phyloP scores from a whole-genome alignment of 1,140 invertebrate species.

The honey bee (Apis mellifera) region Amel_HAv3.1 CM009941.2:8015501-8016000 shows the following conservation, averaged over 20 bases:
- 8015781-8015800: neutral
- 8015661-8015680: neutral
- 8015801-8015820: neutral
- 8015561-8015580: conserved; percentile 25
- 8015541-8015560: no score
- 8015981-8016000: no score
- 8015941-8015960: neutral
- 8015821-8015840: no score
- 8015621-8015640: neutral
- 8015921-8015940: neutral
- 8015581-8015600: neutral
- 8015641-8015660: neutral
- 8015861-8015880: no score
- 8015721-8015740: neutral
- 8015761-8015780: neutral
- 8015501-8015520: neutral
- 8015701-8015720: neutral
- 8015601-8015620: no score
- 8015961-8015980: no score
- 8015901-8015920: neutral
- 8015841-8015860: no score
- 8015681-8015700: conserved; percentile 3
- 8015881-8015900: neutral
- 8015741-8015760: conserved; percentile 6
- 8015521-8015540: neutral